A percentile compares a stretch with the other conserved stretches of the same genome.
Conservation (phyloP, 2,888 invertebrate genomes). For the Nipponacmea schrenckii region DNA sequence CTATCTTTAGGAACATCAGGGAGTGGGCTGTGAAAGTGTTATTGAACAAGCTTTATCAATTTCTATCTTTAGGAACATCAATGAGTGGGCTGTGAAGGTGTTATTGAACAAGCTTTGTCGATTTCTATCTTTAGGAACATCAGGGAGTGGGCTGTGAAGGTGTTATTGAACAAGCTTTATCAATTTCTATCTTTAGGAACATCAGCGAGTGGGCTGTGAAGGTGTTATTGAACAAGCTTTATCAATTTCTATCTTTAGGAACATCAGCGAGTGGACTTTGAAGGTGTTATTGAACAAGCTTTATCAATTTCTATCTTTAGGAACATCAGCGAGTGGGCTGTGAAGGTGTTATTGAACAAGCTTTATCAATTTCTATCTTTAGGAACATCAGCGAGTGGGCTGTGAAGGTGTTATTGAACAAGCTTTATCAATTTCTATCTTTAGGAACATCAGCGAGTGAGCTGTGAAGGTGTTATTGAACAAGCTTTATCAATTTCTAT, state of each 20-base stretch:
- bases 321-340: slow-evolving; percentile 60
- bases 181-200: slow-evolving; percentile 58
- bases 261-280: slow-evolving; percentile 57
- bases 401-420: slow-evolving; percentile 64
- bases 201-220: slow-evolving; percentile 58
- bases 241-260: slow-evolving; percentile 57
- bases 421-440: slow-evolving; percentile 53
- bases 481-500: slow-evolving; percentile 57
- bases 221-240: slow-evolving; percentile 62
- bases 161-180: slow-evolving; percentile 61
- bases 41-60: slow-evolving; percentile 61
- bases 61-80: slow-evolving; percentile 58
- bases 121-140: slow-evolving; percentile 59
- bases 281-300: slow-evolving; percentile 61
- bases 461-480: slow-evolving; percentile 63
- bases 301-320: slow-evolving; percentile 54
- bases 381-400: slow-evolving; percentile 58
- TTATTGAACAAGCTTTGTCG: slow-evolving; percentile 61
- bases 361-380: slow-evolving; percentile 51
- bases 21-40: slow-evolving; percentile 59
- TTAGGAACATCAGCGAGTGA: slow-evolving; percentile 58
- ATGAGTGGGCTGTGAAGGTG: slow-evolving; percentile 57
- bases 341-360: slow-evolving; percentile 62
- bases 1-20: slow-evolving; percentile 57
- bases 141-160: slow-evolving; percentile 58